Evolutionary conservation across 2,888 invertebrate genomes (phyloP), one percentile per base, ranked within the genome.

Genomic region (Steinernema carpocapsae): DNA sequence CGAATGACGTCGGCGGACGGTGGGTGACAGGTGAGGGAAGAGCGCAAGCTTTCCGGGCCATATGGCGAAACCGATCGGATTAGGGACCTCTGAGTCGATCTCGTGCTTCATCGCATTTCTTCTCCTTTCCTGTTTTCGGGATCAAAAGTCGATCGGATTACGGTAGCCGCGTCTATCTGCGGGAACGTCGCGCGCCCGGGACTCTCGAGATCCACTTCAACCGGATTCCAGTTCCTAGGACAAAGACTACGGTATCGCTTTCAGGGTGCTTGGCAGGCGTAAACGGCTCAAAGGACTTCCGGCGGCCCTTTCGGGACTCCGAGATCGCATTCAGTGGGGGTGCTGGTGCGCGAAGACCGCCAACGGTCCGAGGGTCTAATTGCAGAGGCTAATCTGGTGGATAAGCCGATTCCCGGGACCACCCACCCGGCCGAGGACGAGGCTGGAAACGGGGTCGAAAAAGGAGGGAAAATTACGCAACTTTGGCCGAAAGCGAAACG

Each of bases 401-500:
- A 64, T 64, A 32, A 64, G 64, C 64, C 26, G 64, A 17, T 19
- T 19, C 37, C 37, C 24, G 56, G 26, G 24, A 4, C 48, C 2
- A 4, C 64, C 32, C 26, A 4, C 12, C 48, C 17, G n/a, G 7
- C 48, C 48, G 48, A 48, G 48, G 32, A 32, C 64, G 37, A 10
- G 10, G 37, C 37, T 37, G 37, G 56, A 32, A 64, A n/a, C 64
- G 32, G 64, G 64, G 64, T 32, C 64, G 29, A 64, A 64, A 64
- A 32, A 14, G 64, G 64, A 64, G 64, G 32, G 64, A 64, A 37
- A 64, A 17, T 64, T 64, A 32, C 64, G 64, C 64, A 64, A 64
- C 64, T 64, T 64, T n/a, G 32, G 64, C 64, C 64, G 64, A 64
- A 64, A 64, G 64, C 64, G 64, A 64, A 64, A 64, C 64, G 64